Base-by-base conservation (phyloP, 2,888 invertebrate species). In the Chrysomela aeneicollis region DNA sequence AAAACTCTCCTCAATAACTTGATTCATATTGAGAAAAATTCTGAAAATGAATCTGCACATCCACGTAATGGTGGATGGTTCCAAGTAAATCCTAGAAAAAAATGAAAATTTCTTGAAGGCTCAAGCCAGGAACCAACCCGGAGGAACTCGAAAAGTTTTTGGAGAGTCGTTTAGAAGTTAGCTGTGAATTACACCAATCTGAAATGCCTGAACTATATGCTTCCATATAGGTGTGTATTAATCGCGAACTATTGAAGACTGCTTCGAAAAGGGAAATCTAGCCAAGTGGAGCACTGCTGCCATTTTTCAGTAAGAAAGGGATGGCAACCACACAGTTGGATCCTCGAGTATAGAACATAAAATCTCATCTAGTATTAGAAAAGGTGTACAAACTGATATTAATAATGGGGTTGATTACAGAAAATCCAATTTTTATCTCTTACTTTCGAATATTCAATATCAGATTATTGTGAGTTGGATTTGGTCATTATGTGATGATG, bases 261-360 rank as follows among this genome's bases (percentile, higher is more conserved):
- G 19, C 51, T 17, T 46, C 15, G 49, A 49, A 17, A 49, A 49
- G 49, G 26, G 26, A 26, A 26, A 26, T 26, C 26, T 26, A 6
- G 26, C 26, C 6, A 26, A 46, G 46, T 52, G 52, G 21, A 22
- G 52, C 52, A 52, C 52, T 52, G 52, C 19, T 52, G 52, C 19
- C 52, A 10, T 52, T 52, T 52, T 52, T 52, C 52, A 52, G 52
- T 18, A 52, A 26, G 52, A 52, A 52, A 52, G 52, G 52, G 52
- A 52, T 52, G 22, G 52, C 52, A 52, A 30, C 52, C 52, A 52
- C 22, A 52, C 52, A 52, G 52, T 52, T 52, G 52, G 52, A 52
- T 52, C 52, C 52, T 30, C 52, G 21, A 21, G 21, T 52, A 52
- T 52, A 30, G 30, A 52, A 26, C 19, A 52, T 10, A 18, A 17